Conservation (phyloP, 2,797 vertebrate genomes). For the Pseudomugil tenellus region DNA sequence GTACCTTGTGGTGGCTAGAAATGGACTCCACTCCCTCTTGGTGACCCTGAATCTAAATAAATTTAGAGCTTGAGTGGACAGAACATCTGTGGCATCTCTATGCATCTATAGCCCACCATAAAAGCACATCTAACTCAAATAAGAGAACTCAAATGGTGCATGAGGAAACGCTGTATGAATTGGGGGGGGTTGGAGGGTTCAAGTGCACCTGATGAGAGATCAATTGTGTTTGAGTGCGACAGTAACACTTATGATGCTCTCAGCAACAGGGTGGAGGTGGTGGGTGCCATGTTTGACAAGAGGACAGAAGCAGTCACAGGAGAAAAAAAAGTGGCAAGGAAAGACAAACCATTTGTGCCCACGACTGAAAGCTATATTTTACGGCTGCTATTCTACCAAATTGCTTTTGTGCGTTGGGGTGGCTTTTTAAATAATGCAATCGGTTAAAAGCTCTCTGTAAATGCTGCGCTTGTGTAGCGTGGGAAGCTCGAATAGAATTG, state of each 20-base stretch:
- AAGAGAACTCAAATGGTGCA: constrained; percentile 33
- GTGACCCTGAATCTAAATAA: no score
- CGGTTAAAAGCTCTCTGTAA: constrained; percentile 82
- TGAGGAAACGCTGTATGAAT: constrained; percentile 45
- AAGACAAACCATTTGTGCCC: constrained; percentile 77
- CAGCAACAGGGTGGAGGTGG: constrained; percentile 51
- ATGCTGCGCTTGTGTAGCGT: constrained; percentile 72
- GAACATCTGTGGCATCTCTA: constrained; percentile 17
- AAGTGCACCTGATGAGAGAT: constrained; percentile 71
- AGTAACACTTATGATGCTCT: constrained; percentile 68
- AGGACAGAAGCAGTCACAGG: constrained; percentile 63
- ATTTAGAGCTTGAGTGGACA: no score
- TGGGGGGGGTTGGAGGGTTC: constrained; percentile 58
- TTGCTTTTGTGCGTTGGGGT: constrained; percentile 81
- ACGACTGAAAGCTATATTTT: constrained; percentile 78
- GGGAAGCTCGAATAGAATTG: constrained; percentile 70
- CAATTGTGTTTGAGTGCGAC: constrained; percentile 73
- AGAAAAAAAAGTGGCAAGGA: constrained; percentile 59
- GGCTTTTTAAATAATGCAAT: constrained; percentile 85
- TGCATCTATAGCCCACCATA: background rate
- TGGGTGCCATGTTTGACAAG: constrained; percentile 65
- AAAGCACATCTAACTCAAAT: constrained; percentile 37
- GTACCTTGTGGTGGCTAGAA: no score
- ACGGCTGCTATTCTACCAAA: constrained; percentile 79
- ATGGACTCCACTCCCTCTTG: no score